Evolutionary conservation across 2,888 invertebrate species (phyloP), one percentile per base, ranked within the genome.

Genomic region (Deilephila elpenor): DNA sequence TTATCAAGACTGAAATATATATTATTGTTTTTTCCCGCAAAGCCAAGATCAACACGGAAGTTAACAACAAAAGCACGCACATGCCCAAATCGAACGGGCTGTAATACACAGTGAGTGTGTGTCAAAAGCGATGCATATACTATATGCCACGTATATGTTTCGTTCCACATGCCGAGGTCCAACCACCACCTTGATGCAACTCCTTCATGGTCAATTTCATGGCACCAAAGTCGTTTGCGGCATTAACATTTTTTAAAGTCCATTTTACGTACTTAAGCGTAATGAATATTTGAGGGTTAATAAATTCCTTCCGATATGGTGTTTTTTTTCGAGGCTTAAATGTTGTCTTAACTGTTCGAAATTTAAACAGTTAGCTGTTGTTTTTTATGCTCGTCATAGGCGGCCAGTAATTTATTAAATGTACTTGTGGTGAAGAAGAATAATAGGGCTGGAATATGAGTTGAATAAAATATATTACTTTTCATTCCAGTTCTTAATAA

Each of bases 141-240:
- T 37, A 74, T 25, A 53, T 34, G 67, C 60, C 64, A 64, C 59
- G 61, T 29, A 64, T 60, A 76, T 59, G 71, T 59, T 51, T 44
- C 44, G 62, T 71, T 67, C 44, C 60, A 56, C 67, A 72, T 53
- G 67, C 29, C 84, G 85, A 85, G 85, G 84, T 82, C 82, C 80
- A 76, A 79, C 76, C 85, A 82, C 84, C 82, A 80, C 89, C 91
- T 89, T 86, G 86, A 76, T 80, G 78, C 77, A 75, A 76, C 73
- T 75, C 74, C 79, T 76, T 82, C 90, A 92, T 83, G 92, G 91
- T 86, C 91, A 91, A 87, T 88, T 89, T 87, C 91, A 91, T 88
- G 90, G 91, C 82, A 81, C 79, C 79, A 76, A 78, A 78, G 75
- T 78, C 72, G 75, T 76, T 77, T 75, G 75, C 73, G 20, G n/a